Conservation (phyloP, 2,888 invertebrate species). For the Clanis bilineata region DNA sequence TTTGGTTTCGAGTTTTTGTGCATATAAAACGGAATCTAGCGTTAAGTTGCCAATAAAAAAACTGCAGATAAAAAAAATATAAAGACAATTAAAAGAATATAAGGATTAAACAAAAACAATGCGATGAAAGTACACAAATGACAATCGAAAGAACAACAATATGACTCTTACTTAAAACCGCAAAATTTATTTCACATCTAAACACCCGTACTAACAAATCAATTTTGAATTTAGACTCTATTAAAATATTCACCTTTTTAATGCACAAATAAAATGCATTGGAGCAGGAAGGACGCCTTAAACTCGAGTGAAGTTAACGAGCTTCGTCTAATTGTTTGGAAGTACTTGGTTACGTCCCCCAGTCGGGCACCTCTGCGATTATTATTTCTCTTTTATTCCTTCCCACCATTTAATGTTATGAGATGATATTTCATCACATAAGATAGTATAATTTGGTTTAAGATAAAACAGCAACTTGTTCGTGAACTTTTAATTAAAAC, state of each 20-base stretch:
- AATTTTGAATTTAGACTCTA: conserved; percentile 20
- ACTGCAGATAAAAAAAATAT: neutral
- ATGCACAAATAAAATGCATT: conserved; percentile 58
- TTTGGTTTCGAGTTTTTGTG: neutral
- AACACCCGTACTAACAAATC: conserved; percentile 16
- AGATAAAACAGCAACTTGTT: neutral
- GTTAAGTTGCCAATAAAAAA: no score
- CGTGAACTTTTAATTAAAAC: neutral
- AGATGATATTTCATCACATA: conserved; percentile 64
- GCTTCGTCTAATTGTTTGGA: conserved; percentile 76
- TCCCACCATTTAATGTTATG: conserved; percentile 69
- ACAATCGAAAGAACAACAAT: no score
- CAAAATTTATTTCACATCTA: neutral
- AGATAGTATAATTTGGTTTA: neutral
- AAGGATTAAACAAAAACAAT: no score
- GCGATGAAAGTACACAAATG: no score
- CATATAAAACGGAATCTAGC: neutral
- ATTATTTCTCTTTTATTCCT: conserved; percentile 39
- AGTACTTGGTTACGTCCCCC: conserved; percentile 54
- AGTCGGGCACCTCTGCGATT: conserved; percentile 4
- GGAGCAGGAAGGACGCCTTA: conserved; percentile 46
- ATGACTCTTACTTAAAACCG: no score
- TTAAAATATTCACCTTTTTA: conserved; percentile 36
- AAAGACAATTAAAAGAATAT: no score
- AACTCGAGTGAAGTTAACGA: conserved; percentile 70